A percentile compares a stretch with the other conserved stretches of the same genome.
Conservation (phyloP, 1,140 invertebrate genomes). For the Euura lappo region DNA sequence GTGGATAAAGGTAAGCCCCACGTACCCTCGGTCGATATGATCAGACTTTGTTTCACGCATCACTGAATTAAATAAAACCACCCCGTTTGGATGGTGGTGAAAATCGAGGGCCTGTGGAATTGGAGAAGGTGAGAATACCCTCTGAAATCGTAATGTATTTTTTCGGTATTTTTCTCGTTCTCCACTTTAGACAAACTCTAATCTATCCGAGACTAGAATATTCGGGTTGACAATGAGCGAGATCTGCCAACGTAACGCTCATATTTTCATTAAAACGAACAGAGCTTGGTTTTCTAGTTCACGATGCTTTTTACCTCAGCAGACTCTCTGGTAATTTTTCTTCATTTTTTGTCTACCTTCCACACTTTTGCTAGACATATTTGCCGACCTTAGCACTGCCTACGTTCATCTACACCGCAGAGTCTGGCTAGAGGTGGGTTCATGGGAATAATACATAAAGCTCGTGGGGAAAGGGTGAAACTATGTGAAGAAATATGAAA, state of each 20-base stretch:
- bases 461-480: background rate
- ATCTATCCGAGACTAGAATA: no score
- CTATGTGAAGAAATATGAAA: background rate
- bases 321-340: background rate
- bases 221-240: background rate
- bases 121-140: no score
- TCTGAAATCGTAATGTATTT: no score
- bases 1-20: no score
- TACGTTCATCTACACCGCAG: background rate
- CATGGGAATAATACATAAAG: background rate
- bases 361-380: background rate
- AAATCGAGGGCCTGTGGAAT: no score
- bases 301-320: background rate
- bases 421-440: background rate
- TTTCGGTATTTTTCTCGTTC: no score
- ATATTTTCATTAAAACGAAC: background rate
- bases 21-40: no score
- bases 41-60: no score
- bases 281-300: background rate
- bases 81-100: no score
- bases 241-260: background rate
- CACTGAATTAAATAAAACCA: no score
- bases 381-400: background rate
- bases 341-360: background rate
- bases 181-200: no score